Conservation (phyloP, 2,888 invertebrate genomes). For the Chrysolina haemoptera region DNA sequence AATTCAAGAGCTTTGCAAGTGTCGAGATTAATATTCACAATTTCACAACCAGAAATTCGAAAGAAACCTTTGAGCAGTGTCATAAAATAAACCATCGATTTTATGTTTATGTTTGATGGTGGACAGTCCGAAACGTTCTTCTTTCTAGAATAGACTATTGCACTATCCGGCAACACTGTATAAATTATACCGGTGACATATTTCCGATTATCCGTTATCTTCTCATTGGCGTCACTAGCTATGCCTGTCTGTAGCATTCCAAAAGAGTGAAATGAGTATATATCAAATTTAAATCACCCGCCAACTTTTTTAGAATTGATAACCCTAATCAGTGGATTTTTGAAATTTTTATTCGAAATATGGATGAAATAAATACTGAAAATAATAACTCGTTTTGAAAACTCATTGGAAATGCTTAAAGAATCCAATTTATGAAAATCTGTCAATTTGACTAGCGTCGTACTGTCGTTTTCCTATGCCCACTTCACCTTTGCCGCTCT, state of each 20-base stretch:
- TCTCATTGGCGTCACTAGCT: constrained; percentile 1
- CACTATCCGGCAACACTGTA: background rate
- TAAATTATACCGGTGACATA: background rate
- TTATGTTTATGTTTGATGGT: no score
- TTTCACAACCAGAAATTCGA: no score
- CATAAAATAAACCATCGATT: no score
- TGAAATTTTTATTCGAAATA: background rate
- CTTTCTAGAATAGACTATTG: background rate
- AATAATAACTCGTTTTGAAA: background rate
- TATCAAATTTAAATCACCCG: background rate
- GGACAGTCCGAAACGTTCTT: background rate
- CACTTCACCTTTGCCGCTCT: constrained; percentile 38
- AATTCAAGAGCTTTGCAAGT: no score
- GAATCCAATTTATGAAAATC: background rate
- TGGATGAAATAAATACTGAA: background rate
- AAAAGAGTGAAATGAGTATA: constrained; percentile 2
- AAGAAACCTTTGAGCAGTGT: no score
- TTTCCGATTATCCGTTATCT: background rate
- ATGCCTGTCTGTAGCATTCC: background rate
- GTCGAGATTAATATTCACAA: background rate
- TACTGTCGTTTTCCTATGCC: constrained; percentile 39
- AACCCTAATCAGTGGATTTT: background rate
- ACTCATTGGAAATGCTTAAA: background rate
- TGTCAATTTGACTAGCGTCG: constrained; percentile 36
- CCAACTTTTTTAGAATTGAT: background rate